Evolutionary conservation across 2,888 invertebrate species (phyloP), one percentile per base, ranked within the genome.

Genomic region (Chironomus riparius): DNA sequence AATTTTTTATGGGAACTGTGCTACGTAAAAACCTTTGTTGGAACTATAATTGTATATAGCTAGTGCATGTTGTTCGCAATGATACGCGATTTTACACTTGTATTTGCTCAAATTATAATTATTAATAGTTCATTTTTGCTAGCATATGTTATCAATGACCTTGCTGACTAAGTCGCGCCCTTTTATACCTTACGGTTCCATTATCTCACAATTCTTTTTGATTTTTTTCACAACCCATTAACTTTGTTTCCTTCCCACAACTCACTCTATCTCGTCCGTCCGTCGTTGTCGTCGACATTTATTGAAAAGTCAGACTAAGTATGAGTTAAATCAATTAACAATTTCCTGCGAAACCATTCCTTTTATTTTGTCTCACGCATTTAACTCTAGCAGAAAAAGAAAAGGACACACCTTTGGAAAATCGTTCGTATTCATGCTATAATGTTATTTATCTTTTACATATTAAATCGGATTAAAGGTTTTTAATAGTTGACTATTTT

Each of bases 111-210:
- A 10, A 38, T 38, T 38, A 38, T 10, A 38, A 38, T 38, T 38
- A 38, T 38, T 7, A 38, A 38, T 38, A 10, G 38, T 38, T 38
- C 10, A 38, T 38, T 38, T 38, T 10, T 10, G 38, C 38, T 38
- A 38, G 38, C 65, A 65, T 65, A 65, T 69, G 47, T 69, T 47
- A 24, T 69, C 22, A 56, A 56, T 38, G 69, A 69, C 69, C 69
- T 69, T 69, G 70, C 10, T 38, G 38, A 38, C 38, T 70, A 47
- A 70, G 70, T 70, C 47, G 48, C 70, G 47, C 70, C 70, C 48
- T 70, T 70, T 70, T 70, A 18, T 12, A 13, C 5, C 22, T 56
- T 56, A 15, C 7, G 1, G 7, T 38, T 38, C 38, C 38, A 38
- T 38, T 38, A 38, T 38, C 38, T 38, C 38, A 38, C 38, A 38